Evolutionary conservation across 2,797 vertebrate genomes (phyloP).

Genomic region (Psittacula derbiana): DNA sequence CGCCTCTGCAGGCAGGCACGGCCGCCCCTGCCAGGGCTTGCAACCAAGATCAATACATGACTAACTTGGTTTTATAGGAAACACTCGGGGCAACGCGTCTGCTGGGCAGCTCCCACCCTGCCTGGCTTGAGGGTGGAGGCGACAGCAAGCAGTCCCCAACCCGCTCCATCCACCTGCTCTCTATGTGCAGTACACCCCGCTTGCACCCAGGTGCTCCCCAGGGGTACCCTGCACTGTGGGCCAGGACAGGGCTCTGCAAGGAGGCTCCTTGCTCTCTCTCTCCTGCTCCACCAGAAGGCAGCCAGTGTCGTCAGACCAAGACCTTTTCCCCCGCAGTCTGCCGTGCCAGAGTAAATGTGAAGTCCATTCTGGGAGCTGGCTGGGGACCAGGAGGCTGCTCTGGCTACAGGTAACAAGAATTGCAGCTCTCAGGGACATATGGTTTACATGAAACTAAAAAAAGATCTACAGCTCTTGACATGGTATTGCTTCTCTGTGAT

Average conservation of each 20-base stretch:
- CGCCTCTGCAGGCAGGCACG: background rate
- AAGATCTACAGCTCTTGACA: constrained; percentile 31
- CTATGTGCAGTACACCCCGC: accelerated
- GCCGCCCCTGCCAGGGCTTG: background rate
- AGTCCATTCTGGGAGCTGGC: constrained; percentile 50
- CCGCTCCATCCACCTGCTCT: background rate
- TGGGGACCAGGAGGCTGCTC: constrained; percentile 44
- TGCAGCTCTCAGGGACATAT: constrained; percentile 10
- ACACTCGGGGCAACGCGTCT: background rate
- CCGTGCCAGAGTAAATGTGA: constrained; percentile 51
- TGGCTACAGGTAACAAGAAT: constrained; percentile 51
- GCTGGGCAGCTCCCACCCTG: background rate
- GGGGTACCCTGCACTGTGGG: background rate
- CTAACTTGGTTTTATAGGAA: background rate
- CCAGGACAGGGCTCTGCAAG: background rate
- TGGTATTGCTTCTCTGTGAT: background rate
- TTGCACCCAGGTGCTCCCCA: background rate
- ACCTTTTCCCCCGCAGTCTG: constrained; percentile 5
- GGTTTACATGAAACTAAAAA: constrained; percentile 50
- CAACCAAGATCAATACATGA: background rate
- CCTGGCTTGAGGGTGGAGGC: accelerated
- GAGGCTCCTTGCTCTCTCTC: too few species aligned
- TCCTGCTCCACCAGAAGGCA: background rate
- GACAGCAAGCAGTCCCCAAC: accelerated
- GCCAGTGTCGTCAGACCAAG: background rate